Conservation (phyloP, 1,140 invertebrate genomes). For the Zaprionus gabonicus region DNA sequence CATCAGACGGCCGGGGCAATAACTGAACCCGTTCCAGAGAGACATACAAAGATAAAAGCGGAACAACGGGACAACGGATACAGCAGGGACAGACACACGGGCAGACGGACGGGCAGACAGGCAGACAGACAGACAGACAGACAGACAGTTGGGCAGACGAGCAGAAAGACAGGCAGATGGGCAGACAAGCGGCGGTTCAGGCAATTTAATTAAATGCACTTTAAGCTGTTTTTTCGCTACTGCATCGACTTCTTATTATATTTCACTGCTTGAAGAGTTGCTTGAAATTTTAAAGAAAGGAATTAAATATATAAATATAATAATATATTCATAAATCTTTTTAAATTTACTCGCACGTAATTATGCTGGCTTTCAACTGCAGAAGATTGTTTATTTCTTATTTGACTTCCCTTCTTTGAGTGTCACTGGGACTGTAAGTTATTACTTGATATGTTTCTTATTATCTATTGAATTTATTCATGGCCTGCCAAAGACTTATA, state of each 20-base stretch:
- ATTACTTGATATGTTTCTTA: too few relatives aligned
- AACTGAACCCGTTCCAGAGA: constrained; percentile 27
- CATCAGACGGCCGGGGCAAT: constrained; percentile 30
- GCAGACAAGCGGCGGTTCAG: constrained; percentile 20
- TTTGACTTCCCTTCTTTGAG: constrained; percentile 7
- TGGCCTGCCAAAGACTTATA: too few relatives aligned
- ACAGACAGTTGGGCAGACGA: neutral
- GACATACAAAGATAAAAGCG: constrained; percentile 17
- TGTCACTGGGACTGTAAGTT: neutral
- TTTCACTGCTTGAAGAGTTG: constrained; percentile 3
- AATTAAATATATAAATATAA: too few relatives aligned
- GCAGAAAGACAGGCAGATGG: too few relatives aligned
- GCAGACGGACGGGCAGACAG: too few relatives aligned
- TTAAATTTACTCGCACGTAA: too few relatives aligned
- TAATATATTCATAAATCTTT: too few relatives aligned
- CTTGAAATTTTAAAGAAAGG: neutral
- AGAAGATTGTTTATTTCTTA: too few relatives aligned
- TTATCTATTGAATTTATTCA: too few relatives aligned
- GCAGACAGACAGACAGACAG: neutral
- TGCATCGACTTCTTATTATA: constrained; percentile 46
- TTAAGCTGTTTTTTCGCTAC: constrained; percentile 58
- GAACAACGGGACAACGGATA: constrained; percentile 24
- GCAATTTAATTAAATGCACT: constrained; percentile 77
- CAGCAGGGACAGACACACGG: neutral
- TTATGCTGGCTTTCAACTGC: too few relatives aligned